These are phyloP conservation scores for Anthoscopus minutus DNA, from an alignment of 2,113 vertebrate species.

Conservation along the genomic window DNA sequence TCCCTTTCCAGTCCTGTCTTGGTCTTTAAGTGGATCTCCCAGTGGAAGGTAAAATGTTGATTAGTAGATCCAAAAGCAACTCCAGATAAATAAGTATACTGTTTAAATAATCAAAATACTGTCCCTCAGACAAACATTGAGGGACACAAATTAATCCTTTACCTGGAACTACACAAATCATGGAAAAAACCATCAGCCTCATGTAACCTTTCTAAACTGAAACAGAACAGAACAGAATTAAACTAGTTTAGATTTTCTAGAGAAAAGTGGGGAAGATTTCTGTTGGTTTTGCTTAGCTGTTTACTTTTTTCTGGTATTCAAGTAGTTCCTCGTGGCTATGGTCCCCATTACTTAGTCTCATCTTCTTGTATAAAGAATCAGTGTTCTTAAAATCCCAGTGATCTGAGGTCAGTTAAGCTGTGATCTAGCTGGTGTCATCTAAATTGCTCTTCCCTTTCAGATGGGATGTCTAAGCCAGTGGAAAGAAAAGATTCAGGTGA, in stretches of 20 bases:
- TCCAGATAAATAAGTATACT: not conserved
- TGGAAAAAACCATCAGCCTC: not conserved
- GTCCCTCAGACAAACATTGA: not conserved
- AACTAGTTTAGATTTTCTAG: not conserved
- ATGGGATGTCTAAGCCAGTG: constrained; percentile 84
- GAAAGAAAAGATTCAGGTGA: constrained; percentile 98
- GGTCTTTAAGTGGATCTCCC: not conserved
- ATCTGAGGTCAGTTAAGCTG: not conserved
- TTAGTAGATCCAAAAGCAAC: not conserved
- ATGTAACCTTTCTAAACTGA: not conserved
- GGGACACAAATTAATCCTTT: not conserved
- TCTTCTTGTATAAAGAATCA: not conserved
- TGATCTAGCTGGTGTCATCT: constrained; percentile 23
- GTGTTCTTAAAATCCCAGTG: not conserved
- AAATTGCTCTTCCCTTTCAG: constrained; percentile 85
- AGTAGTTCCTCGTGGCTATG: not conserved
- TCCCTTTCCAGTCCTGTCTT: not conserved
- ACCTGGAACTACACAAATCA: not conserved
- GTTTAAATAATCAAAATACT: not conserved
- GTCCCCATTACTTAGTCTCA: not conserved
- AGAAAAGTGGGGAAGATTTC: not conserved
- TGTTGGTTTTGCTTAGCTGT: not conserved
- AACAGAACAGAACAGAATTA: not conserved
- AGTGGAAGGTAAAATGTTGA: not conserved
- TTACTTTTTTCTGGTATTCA: not conserved